Percentiles rank a stretch among this genome's conserved stretches.
phyloP scores from a whole-genome alignment of 2,797 vertebrate species.

The Lophius americanus region DNA sequence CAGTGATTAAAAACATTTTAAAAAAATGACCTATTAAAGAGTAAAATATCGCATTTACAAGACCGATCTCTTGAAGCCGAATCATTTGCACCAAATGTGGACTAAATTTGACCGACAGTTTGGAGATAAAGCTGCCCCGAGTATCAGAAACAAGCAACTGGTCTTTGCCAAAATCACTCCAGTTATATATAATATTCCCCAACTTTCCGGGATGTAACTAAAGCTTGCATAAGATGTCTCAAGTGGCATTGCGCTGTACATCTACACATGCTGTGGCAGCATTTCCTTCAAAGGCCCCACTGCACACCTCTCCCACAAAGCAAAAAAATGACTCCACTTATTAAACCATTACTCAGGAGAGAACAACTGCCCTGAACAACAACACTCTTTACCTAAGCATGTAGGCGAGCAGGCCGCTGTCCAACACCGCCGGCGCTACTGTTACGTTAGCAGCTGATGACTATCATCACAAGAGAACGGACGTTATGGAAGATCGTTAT shows the following conservation, averaged over 20 bases:
- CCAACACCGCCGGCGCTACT: conserved; percentile 50
- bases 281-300: conserved; percentile 21
- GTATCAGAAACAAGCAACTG: too few relatives aligned
- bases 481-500: conserved; percentile 53
- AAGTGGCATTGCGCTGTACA: conserved; percentile 20
- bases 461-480: conserved; percentile 68
- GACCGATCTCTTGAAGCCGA: too few relatives aligned
- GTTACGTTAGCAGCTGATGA: conserved; percentile 67
- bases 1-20: too few relatives aligned
- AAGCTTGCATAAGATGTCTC: conserved; percentile 20
- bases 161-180: too few relatives aligned
- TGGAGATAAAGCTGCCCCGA: too few relatives aligned
- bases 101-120: too few relatives aligned
- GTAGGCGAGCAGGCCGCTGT: conserved; percentile 33
- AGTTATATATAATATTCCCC: too few relatives aligned
- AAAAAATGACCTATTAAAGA: too few relatives aligned
- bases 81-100: too few relatives aligned
- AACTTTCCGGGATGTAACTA: too few relatives aligned
- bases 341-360: conserved; percentile 62
- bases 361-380: conserved; percentile 28
- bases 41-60: too few relatives aligned
- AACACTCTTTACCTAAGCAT: conserved; percentile 57
- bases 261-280: not conserved
- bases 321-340: conserved; percentile 56
- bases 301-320: conserved; percentile 10